A percentile compares a stretch with the other conserved stretches of the same genome.
Conservation (phyloP, 2,888 invertebrate genomes). For the Julus scandinavius region DNA sequence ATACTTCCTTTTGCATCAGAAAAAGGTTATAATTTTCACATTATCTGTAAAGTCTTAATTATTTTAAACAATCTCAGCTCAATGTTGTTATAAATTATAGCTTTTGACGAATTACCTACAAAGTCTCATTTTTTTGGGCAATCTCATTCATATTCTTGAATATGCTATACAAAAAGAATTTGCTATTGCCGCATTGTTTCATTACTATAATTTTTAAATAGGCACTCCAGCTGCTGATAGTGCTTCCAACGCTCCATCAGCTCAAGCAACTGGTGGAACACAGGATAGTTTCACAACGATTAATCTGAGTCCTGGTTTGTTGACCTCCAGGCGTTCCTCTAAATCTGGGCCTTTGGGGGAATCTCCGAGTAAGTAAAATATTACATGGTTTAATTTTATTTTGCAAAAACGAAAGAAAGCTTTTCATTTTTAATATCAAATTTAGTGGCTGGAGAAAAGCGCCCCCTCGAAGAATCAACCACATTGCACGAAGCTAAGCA, state of each 20-base stretch:
- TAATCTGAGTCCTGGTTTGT: constrained; percentile 73
- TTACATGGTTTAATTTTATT: not conserved
- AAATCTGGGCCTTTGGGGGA: constrained; percentile 55
- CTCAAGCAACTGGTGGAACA: constrained; percentile 67
- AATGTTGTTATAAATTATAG: too few species aligned
- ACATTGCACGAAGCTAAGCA: constrained; percentile 62
- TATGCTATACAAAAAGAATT: too few species aligned
- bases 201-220: constrained; percentile 16
- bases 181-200: not conserved
- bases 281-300: constrained; percentile 77
- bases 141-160: too few species aligned
- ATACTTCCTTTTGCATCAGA: constrained; percentile 53
- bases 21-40: constrained; percentile 53
- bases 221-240: constrained; percentile 52
- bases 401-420: not conserved
- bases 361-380: constrained; percentile 51
- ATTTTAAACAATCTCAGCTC: too few species aligned
- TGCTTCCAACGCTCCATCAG: constrained; percentile 71
- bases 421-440: not conserved
- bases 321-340: constrained; percentile 56
- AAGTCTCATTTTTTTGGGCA: too few species aligned
- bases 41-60: too few species aligned
- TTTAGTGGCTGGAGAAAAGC: constrained; percentile 61
- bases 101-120: too few species aligned
- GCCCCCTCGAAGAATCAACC: constrained; percentile 62